Percentiles rank a stretch among this genome's conserved stretches.
Conservation (phyloP, 2,888 invertebrate genomes). For the Xanthia icteritia region DNA sequence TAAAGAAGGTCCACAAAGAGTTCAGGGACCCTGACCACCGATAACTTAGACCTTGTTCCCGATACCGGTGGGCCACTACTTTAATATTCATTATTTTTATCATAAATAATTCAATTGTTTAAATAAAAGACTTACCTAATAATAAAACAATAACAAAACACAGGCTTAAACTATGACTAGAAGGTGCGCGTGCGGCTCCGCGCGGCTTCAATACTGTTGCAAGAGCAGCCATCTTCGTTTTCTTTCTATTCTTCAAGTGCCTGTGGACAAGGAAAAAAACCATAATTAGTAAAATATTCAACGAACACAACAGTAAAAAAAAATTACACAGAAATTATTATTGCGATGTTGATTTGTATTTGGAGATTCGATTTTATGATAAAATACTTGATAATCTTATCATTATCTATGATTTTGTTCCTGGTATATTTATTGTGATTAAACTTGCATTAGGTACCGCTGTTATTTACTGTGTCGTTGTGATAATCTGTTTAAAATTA, state of each 20-base stretch:
- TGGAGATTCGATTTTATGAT: conserved; percentile 23
- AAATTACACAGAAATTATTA: not conserved
- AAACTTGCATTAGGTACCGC: not conserved
- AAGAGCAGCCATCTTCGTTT: conserved; percentile 77
- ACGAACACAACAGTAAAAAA: not conserved
- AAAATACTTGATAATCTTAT: conserved; percentile 30
- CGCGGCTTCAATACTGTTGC: conserved; percentile 75
- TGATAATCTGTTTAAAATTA: not conserved
- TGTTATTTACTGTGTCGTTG: conserved; percentile 2
- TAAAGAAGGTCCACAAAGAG: not conserved
- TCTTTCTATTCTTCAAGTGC: conserved; percentile 64
- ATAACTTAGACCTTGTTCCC: not conserved
- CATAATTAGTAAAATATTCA: conserved; percentile 5
- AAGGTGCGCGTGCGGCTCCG: conserved; percentile 66
- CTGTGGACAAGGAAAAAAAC: conserved; percentile 76
- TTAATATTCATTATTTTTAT: not conserved
- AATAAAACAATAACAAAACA: conserved; percentile 79
- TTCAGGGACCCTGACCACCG: not conserved
- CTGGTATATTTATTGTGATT: conserved; percentile 14
- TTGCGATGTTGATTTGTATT: not conserved
- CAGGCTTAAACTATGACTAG: conserved; percentile 86
- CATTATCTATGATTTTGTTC: not conserved
- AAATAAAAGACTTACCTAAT: conserved; percentile 78
- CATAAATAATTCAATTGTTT: conserved; percentile 1
- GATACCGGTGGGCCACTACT: not conserved